A percentile compares a stretch with the other conserved stretches of the same genome.
Conservation (phyloP, 2,888 invertebrate genomes). For the Megastigmus dorsalis region DNA sequence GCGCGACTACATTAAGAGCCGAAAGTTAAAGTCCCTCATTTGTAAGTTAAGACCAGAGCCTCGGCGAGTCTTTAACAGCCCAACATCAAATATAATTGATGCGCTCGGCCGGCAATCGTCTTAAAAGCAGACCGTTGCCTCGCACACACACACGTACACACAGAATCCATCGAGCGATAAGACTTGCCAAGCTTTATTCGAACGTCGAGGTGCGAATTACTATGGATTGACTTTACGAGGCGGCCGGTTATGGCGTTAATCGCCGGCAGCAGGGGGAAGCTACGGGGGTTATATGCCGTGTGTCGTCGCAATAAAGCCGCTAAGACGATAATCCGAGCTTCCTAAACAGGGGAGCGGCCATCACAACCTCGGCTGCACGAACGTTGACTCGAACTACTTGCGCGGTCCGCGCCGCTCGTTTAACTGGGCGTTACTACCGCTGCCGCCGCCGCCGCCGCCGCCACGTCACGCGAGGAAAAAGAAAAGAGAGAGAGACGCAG, state of each 20-base stretch:
- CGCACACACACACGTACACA: too few species aligned
- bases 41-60: too few species aligned
- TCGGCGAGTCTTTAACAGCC: background rate
- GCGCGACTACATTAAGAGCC: background rate
- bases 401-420: background rate
- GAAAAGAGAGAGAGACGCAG: background rate
- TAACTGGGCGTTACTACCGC: conserved; percentile 27
- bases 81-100: conserved; percentile 10
- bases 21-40: background rate
- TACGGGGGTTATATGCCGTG: too few species aligned
- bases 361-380: background rate
- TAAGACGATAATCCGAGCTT: conserved; percentile 31
- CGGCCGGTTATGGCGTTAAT: conserved; percentile 26
- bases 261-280: too few species aligned
- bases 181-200: background rate
- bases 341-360: conserved; percentile 25
- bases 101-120: background rate
- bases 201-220: conserved; percentile 46
- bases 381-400: conserved; percentile 39
- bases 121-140: background rate
- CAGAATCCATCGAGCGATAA: background rate
- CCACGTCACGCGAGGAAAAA: background rate
- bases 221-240: conserved; percentile 50
- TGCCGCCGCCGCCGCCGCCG: background rate
- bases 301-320: conserved; percentile 43